phyloP scores from a whole-genome alignment of 2,113 vertebrate genomes.

The Ammodytes dubius region DNA sequence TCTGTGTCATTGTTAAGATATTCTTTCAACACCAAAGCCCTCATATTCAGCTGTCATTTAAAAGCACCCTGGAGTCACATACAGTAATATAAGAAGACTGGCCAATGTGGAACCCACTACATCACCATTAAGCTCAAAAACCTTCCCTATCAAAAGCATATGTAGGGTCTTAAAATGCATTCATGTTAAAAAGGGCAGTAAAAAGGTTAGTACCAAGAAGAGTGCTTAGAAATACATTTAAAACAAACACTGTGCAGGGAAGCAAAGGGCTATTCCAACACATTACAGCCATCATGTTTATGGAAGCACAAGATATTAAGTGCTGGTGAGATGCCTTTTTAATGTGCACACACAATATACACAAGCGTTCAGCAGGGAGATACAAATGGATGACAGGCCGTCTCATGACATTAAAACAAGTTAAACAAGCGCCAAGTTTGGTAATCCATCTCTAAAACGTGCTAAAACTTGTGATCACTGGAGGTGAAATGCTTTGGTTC shows the following conservation, averaged over 20 bases:
- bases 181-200: not conserved
- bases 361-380: not conserved
- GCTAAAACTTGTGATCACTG: not conserved
- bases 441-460: not conserved
- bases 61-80: constrained; percentile 34
- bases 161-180: not conserved
- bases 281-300: constrained; percentile 32
- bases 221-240: constrained; percentile 7
- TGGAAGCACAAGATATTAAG: constrained; percentile 3
- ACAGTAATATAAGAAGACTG: constrained; percentile 3
- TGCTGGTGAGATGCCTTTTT: constrained; percentile 1
- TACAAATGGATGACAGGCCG: not conserved
- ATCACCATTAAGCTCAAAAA: constrained; percentile 26
- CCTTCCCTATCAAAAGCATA: constrained; percentile 12
- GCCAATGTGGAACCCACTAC: not conserved
- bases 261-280: not conserved
- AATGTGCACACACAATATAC: constrained; percentile 2
- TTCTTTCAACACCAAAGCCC: not conserved
- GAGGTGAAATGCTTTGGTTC: constrained; percentile 12
- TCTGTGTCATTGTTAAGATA: constrained; percentile 19
- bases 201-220: not conserved
- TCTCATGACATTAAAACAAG: constrained; percentile 11
- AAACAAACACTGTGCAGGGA: constrained; percentile 7
- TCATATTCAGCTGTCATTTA: constrained; percentile 4
- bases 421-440: not conserved